Conservation (phyloP, 2,888 invertebrate species). For the Scaptomyza flava region DNA sequence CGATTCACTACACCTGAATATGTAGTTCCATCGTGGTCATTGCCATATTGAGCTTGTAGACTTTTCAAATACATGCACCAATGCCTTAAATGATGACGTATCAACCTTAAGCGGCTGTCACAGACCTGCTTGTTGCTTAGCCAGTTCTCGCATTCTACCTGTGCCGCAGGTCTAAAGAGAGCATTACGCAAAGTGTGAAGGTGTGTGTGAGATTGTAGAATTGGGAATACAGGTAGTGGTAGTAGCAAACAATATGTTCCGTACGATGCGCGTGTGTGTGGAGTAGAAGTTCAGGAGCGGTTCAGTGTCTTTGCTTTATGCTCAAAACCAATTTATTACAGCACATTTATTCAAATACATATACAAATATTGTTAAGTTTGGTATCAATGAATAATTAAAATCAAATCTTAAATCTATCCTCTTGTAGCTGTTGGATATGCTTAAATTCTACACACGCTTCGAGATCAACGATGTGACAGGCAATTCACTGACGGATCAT, state of each 20-base stretch:
- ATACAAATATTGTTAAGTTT: not conserved
- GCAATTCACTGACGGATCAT: constrained; percentile 96
- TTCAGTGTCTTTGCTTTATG: not conserved
- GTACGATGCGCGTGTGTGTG: constrained; percentile 51
- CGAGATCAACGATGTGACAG: constrained; percentile 98
- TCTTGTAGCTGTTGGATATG: constrained; percentile 94
- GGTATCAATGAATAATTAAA: no score
- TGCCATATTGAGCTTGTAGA: constrained; percentile 19
- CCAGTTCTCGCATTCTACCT: constrained; percentile 33
- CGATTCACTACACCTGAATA: no score
- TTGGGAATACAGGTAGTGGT: constrained; percentile 50
- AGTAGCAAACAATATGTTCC: constrained; percentile 58
- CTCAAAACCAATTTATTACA: no score
- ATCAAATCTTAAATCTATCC: not conserved
- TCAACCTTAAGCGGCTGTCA: constrained; percentile 33
- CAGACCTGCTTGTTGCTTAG: constrained; percentile 38
- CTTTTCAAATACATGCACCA: constrained; percentile 11
- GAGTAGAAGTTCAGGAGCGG: constrained; percentile 30
- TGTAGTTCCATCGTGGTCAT: no score
- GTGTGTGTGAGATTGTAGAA: constrained; percentile 48
- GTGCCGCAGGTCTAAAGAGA: constrained; percentile 30
- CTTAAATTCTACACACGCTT: constrained; percentile 98
- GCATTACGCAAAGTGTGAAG: constrained; percentile 13
- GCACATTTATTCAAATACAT: no score
- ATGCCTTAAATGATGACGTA: constrained; percentile 63